Percentiles rank a stretch among this genome's conserved stretches.
Evolutionary conservation across 2,797 vertebrate genomes (phyloP).

Genomic region (Dryobates pubescens): DNA sequence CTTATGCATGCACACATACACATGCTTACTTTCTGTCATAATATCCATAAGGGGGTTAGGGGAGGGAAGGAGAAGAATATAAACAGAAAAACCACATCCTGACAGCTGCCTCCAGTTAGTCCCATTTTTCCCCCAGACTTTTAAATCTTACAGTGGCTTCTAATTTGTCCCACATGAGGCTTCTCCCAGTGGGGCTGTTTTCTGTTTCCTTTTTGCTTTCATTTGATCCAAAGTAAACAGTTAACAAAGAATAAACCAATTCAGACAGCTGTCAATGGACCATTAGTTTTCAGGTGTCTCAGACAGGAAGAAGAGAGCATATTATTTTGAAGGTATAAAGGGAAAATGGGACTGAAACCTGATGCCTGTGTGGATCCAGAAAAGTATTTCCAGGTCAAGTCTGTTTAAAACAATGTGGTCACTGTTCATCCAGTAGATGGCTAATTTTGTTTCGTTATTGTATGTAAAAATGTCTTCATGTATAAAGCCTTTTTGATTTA

Average conservation of each 20-base stretch:
- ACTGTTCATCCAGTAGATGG: neutral
- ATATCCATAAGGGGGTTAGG: slow-evolving; percentile 56
- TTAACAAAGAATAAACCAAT: slow-evolving; percentile 64
- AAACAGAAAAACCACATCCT: slow-evolving; percentile 80
- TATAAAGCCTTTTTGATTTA: neutral
- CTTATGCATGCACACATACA: neutral
- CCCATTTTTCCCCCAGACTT: slow-evolving; percentile 28
- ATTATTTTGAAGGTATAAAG: slow-evolving; percentile 22
- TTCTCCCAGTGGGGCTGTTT: slow-evolving; percentile 60
- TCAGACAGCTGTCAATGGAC: slow-evolving; percentile 73
- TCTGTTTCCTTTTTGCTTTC: slow-evolving; percentile 61
- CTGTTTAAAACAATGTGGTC: neutral
- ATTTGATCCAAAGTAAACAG: slow-evolving; percentile 69
- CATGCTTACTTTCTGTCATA: slow-evolving; percentile 47
- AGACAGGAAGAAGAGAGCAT: slow-evolving; percentile 20
- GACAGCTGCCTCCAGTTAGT: slow-evolving; percentile 77
- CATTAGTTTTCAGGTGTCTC: slow-evolving; percentile 63
- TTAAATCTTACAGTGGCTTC: slow-evolving; percentile 72
- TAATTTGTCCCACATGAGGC: slow-evolving; percentile 88
- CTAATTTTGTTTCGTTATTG: neutral
- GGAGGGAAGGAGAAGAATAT: slow-evolving; percentile 55
- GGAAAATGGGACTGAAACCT: slow-evolving; percentile 14
- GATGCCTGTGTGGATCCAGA: neutral
- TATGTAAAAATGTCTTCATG: neutral
- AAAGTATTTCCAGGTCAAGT: neutral